phyloP scores from a whole-genome alignment of 2,888 invertebrate species.

The Epirrhoe tristata region DNA sequence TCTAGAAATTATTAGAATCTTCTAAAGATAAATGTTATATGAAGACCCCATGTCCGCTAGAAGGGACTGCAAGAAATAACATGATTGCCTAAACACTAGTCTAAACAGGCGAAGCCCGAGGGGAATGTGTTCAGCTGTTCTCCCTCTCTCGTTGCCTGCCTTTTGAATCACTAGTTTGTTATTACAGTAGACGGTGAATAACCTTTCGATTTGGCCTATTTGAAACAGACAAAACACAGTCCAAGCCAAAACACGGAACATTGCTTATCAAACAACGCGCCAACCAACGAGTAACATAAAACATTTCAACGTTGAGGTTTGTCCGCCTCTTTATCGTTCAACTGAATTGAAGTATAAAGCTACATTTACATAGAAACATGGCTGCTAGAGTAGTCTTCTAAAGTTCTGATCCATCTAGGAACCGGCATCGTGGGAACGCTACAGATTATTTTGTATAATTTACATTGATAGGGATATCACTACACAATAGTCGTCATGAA shows the following conservation, averaged over 20 bases:
- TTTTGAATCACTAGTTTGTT: not conserved
- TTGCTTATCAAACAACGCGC: constrained; percentile 14
- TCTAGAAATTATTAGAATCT: no score
- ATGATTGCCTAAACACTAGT: not conserved
- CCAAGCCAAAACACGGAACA: constrained; percentile 21
- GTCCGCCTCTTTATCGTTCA: constrained; percentile 18
- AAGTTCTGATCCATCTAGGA: not conserved
- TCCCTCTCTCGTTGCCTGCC: not conserved
- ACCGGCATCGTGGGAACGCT: no score
- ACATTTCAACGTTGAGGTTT: constrained; percentile 22
- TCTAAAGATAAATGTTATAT: no score
- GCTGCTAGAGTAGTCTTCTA: constrained; percentile 2
- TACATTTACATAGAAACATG: constrained; percentile 10
- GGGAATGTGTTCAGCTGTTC: not conserved
- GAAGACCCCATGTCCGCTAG: not conserved
- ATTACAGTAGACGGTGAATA: not conserved
- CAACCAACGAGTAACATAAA: constrained; percentile 14
- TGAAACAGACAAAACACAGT: constrained; percentile 17
- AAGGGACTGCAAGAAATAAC: not conserved
- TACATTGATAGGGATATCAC: no score
- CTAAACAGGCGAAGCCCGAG: not conserved
- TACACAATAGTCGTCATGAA: no score
- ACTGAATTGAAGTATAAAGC: constrained; percentile 16
- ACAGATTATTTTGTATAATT: not conserved
- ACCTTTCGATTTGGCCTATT: not conserved